These are phyloP conservation scores for Acanthisitta chloris DNA, from an alignment of 2,113 vertebrate species.

Conservation along the genomic window DNA sequence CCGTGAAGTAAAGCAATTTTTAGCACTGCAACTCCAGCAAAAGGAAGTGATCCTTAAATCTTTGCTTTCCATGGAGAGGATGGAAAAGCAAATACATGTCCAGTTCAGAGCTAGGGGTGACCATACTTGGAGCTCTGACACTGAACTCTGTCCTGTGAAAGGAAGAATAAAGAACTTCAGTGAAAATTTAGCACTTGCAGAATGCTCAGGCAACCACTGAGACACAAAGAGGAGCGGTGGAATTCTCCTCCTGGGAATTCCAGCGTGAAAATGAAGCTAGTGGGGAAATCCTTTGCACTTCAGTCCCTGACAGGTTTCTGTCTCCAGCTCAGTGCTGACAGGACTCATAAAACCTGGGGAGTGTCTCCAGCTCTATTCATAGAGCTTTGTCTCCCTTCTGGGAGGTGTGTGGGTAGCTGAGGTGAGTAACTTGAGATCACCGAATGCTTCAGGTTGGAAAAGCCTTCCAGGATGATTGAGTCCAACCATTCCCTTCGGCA, in stretches of 20 bases:
- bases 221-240: neutral
- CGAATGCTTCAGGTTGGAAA: neutral
- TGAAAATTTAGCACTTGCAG: neutral
- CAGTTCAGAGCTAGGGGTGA: neutral
- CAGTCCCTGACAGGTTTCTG: neutral
- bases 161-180: neutral
- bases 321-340: neutral
- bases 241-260: neutral
- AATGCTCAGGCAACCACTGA: neutral
- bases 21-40: neutral
- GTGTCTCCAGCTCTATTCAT: accelerated
- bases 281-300: neutral
- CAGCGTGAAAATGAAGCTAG: neutral
- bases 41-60: neutral
- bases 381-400: neutral
- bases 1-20: neutral
- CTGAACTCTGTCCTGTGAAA: neutral
- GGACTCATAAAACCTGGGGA: neutral
- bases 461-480: neutral
- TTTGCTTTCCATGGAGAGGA: neutral
- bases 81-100: neutral
- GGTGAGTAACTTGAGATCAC: neutral
- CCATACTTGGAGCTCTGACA: neutral
- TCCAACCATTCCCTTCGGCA: neutral
- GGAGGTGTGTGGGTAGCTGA: neutral